These are phyloP conservation scores for Squalus acanthias DNA, from an alignment of 2,797 vertebrate genomes.

Conservation along the genomic window DNA sequence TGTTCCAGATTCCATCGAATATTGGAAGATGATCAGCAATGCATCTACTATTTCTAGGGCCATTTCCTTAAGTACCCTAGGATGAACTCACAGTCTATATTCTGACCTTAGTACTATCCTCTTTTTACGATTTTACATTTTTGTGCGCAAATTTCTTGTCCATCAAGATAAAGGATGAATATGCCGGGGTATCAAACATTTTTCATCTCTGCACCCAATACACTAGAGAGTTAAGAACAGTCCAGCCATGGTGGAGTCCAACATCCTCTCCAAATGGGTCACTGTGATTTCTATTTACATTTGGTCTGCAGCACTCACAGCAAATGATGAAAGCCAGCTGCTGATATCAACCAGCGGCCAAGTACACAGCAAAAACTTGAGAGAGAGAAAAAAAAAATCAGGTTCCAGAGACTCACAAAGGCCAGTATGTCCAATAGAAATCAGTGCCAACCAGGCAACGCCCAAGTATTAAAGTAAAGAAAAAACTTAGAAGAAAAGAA, in stretches of 20 bases:
- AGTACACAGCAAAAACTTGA: no score
- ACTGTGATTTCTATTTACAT: neutral
- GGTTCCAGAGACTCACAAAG: neutral
- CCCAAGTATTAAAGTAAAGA: neutral
- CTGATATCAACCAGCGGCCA: neutral
- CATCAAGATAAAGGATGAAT: neutral
- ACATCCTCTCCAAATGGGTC: neutral
- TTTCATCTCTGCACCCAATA: neutral
- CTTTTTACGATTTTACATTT: neutral
- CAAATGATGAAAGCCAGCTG: conserved; percentile 7
- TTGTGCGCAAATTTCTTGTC: neutral
- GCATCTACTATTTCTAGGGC: no score
- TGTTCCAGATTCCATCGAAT: no score
- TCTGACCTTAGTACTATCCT: neutral
- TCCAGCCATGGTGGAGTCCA: neutral
- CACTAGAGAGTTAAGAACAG: neutral
- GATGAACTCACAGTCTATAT: no score
- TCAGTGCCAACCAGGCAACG: neutral
- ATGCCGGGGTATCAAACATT: neutral
- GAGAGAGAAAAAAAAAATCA: neutral
- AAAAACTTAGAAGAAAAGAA: neutral
- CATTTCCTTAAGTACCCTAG: no score
- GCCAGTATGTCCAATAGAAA: neutral
- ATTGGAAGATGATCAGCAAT: no score
- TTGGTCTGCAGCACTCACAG: neutral